Conservation (phyloP, 1,140 invertebrate genomes). For the Diabrotica virgifera region DNA sequence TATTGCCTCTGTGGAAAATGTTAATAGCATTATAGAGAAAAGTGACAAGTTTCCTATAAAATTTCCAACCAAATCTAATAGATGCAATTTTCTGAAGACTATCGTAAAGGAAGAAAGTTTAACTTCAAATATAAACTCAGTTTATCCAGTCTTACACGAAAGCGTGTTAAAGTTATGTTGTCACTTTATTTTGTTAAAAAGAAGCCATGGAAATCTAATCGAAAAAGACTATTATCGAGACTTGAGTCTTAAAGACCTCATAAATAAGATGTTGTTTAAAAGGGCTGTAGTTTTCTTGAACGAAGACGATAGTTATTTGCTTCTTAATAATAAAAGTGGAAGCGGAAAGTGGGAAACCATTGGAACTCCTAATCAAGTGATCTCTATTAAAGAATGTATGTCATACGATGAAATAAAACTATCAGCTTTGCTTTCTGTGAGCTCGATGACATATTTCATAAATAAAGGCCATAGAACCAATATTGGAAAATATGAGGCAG, state of each 20-base stretch:
- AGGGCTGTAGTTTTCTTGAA: constrained; percentile 44
- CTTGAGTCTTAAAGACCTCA: constrained; percentile 46
- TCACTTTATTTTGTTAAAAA: constrained; percentile 20
- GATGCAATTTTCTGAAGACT: constrained; percentile 38
- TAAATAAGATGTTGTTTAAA: constrained; percentile 50
- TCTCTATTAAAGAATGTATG: constrained; percentile 52
- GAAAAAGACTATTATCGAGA: constrained; percentile 42
- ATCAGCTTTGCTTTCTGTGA: constrained; percentile 59
- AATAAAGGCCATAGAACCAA: constrained; percentile 63
- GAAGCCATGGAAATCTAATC: constrained; percentile 16
- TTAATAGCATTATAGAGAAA: constrained; percentile 42
- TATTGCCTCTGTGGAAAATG: constrained; percentile 25
- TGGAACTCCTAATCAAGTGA: constrained; percentile 43
- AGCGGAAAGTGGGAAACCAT: constrained; percentile 53
- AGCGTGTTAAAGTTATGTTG: constrained; percentile 46
- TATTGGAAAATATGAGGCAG: constrained; percentile 48
- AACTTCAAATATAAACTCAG: constrained; percentile 49
- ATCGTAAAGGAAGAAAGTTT: constrained; percentile 27
- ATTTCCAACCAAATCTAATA: constrained; percentile 47
- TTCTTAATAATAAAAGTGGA: constrained; percentile 49
- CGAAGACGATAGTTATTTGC: constrained; percentile 43
- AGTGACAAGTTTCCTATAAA: constrained; percentile 46
- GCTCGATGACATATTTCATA: constrained; percentile 61
- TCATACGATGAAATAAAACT: constrained; percentile 62
- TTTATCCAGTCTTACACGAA: constrained; percentile 51